These are phyloP conservation scores for Parazoanthus atlanticus DNA, from an alignment of 92 coral and sea anemone species.

Conservation along the genomic window DNA sequence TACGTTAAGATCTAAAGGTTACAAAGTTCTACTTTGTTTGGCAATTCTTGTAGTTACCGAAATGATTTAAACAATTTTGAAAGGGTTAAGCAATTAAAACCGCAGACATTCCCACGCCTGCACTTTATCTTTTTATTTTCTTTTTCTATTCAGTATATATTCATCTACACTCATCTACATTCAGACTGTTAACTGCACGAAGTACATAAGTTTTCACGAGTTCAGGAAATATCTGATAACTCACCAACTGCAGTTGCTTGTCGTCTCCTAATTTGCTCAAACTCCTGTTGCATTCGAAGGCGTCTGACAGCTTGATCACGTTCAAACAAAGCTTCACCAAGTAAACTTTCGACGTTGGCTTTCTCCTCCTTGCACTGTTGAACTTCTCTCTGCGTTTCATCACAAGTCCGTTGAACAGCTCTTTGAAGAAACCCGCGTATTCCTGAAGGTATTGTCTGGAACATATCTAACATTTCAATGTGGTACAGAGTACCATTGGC, in stretches of 20 bases:
- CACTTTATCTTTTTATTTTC: no score
- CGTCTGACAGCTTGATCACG: conserved; percentile 5
- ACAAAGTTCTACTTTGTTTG: no score
- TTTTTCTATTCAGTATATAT: no score
- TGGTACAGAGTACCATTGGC: not conserved
- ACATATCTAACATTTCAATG: not conserved
- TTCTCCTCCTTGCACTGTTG: not conserved
- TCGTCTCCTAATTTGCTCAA: not conserved
- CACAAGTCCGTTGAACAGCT: not conserved
- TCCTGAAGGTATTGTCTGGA: not conserved
- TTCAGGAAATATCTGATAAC: not conserved
- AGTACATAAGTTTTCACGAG: not conserved
- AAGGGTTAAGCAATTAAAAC: no score
- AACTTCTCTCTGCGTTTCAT: not conserved
- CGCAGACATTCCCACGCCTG: no score
- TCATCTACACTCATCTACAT: no score
- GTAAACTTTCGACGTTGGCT: not conserved
- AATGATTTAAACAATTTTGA: no score
- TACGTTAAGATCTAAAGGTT: no score
- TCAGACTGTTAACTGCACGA: not conserved
- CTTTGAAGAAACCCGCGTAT: not conserved
- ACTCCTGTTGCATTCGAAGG: not conserved
- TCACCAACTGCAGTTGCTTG: not conserved
- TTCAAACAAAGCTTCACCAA: not conserved
- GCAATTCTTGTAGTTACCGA: no score